Evolutionary conservation across 1,140 invertebrate species (phyloP).

Genomic region (Habropoda laboriosa): DNA sequence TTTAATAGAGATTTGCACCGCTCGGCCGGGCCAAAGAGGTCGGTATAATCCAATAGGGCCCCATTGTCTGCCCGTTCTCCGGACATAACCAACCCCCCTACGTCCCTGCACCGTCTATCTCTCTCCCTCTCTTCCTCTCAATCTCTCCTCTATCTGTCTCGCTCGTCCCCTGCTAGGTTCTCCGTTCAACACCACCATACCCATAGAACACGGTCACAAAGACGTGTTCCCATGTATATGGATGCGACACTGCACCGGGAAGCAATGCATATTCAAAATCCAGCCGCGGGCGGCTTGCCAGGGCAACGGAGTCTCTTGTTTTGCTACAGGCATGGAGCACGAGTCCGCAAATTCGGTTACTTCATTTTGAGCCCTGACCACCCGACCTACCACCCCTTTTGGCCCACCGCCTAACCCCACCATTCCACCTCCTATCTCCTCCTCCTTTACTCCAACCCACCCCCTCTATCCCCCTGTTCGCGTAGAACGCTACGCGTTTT

Average conservation of each 20-base stretch:
- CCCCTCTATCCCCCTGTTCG: constrained; percentile 36
- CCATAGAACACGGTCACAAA: constrained; percentile 60
- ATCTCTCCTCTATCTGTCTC: neutral
- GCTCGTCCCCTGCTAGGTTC: neutral
- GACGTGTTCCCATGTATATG: constrained; percentile 65
- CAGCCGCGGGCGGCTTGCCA: constrained; percentile 76
- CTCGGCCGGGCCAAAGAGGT: constrained; percentile 74
- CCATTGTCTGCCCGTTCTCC: constrained; percentile 76
- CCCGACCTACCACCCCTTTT: constrained; percentile 34
- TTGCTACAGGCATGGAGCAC: constrained; percentile 74
- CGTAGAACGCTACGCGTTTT: constrained; percentile 74
- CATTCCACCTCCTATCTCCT: constrained; percentile 5
- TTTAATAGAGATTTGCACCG: constrained; percentile 77
- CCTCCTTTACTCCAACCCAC: constrained; percentile 28
- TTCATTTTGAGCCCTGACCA: constrained; percentile 76
- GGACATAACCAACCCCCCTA: constrained; percentile 54
- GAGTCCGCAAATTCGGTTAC: constrained; percentile 80
- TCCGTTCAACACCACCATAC: constrained; percentile 27
- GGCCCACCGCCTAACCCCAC: constrained; percentile 35
- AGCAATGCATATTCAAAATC: constrained; percentile 82
- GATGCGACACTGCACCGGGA: constrained; percentile 70
- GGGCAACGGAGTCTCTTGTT: constrained; percentile 73
- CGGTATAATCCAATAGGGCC: constrained; percentile 76
- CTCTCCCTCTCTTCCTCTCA: neutral
- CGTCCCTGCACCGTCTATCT: neutral